Conservation (phyloP, 2,113 vertebrate genomes). For the Hassar affinis region DNA sequence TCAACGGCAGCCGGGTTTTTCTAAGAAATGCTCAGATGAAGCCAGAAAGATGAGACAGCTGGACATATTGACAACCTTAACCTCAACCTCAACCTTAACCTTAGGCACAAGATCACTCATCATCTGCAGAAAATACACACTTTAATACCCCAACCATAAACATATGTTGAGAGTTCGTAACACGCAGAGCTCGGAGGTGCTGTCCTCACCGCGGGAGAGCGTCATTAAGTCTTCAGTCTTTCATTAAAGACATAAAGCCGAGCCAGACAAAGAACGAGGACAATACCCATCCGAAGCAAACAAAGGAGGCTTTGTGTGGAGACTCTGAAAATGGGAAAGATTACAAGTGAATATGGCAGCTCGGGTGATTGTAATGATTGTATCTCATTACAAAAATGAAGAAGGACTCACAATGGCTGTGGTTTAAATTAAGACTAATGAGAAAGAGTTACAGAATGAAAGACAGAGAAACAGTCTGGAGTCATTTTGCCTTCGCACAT, state of each 20-base stretch:
- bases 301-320: slow-evolving; percentile 41
- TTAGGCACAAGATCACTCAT: slow-evolving; percentile 32
- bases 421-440: slow-evolving; percentile 43
- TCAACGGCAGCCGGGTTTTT: background rate
- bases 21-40: slow-evolving; percentile 9
- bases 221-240: slow-evolving; percentile 53
- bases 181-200: background rate
- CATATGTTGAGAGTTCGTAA: slow-evolving; percentile 44
- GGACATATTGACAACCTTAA: background rate
- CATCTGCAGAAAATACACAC: slow-evolving; percentile 38
- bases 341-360: slow-evolving; percentile 35
- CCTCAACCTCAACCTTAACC: slow-evolving; percentile 31
- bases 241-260: slow-evolving; percentile 40
- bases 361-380: slow-evolving; percentile 27
- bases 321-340: slow-evolving; percentile 4
- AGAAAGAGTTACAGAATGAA: slow-evolving; percentile 11
- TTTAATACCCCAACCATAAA: slow-evolving; percentile 46
- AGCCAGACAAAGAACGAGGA: slow-evolving; percentile 38
- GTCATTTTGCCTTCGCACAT: background rate
- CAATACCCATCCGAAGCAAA: slow-evolving; percentile 43
- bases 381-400: slow-evolving; percentile 29
- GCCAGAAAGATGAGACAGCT: slow-evolving; percentile 14
- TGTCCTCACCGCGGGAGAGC: slow-evolving; percentile 35
- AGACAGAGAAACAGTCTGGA: background rate
- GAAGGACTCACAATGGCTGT: slow-evolving; percentile 11